These are phyloP conservation scores for Hedychridium roseum DNA, from an alignment of 2,888 invertebrate species.

Conservation along the genomic window DNA sequence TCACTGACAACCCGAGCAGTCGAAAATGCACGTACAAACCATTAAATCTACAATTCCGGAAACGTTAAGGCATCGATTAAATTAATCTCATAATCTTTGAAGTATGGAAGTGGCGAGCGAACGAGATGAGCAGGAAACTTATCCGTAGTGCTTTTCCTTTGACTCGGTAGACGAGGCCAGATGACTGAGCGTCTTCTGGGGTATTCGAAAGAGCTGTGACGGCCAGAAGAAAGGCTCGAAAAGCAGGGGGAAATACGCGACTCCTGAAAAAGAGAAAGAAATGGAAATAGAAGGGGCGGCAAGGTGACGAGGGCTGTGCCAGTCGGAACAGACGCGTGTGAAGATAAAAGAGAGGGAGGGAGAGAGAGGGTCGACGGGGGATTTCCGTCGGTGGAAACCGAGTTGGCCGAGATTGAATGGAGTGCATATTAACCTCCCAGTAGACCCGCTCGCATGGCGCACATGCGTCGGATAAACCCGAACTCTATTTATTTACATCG, in stretches of 20 bases:
- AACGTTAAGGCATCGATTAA: not conserved
- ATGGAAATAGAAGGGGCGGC: not conserved
- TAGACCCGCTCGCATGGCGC: not conserved
- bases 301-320: not conserved
- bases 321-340: not conserved
- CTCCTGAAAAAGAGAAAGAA: not conserved
- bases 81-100: not conserved
- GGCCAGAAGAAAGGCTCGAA: not conserved
- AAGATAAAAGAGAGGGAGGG: not conserved
- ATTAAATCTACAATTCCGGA: too few species aligned
- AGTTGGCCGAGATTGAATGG: conserved; percentile 8
- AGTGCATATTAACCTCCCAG: conserved; percentile 9
- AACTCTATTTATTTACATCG: not conserved
- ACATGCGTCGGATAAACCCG: not conserved
- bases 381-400: conserved; percentile 1
- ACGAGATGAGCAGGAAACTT: not conserved
- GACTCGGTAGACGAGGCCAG: not conserved
- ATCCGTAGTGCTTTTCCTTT: not conserved
- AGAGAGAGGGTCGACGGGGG: not conserved
- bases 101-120: not conserved
- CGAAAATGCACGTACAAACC: too few species aligned
- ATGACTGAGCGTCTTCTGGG: not conserved
- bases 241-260: not conserved
- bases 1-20: too few species aligned
- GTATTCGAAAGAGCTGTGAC: not conserved